Evolutionary conservation across 2,797 vertebrate species (phyloP).

Genomic region (Oophaga sylvatica): DNA sequence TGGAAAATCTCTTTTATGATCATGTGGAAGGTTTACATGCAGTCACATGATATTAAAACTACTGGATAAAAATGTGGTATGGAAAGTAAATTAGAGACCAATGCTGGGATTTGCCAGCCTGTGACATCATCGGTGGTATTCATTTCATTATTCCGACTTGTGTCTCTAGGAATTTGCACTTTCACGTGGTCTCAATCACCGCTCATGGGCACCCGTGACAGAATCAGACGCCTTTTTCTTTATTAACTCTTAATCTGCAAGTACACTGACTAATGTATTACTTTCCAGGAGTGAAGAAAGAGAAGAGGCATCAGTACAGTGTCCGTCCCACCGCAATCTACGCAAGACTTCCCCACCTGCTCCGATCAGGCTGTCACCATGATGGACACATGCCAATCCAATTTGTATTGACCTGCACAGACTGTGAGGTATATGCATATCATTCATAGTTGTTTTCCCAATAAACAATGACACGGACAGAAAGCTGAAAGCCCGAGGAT

Average conservation of each 20-base stretch:
- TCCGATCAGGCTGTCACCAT: background rate
- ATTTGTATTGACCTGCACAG: constrained; percentile 1
- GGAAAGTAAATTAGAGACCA: constrained; percentile 14
- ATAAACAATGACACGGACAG: background rate
- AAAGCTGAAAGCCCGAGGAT: background rate
- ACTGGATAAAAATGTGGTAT: constrained; percentile 10
- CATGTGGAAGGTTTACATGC: too few species aligned
- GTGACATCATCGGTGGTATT: constrained; percentile 42
- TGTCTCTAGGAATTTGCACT: constrained; percentile 15
- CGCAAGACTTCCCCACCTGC: constrained; percentile 10
- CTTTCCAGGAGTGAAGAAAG: background rate
- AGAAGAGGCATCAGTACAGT: background rate
- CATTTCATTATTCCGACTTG: constrained; percentile 4
- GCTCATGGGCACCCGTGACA: background rate
- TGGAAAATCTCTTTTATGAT: too few species aligned
- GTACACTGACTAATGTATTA: background rate
- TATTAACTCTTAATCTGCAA: constrained; percentile 39
- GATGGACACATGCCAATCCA: background rate
- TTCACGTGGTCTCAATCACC: constrained; percentile 26
- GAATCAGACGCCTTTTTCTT: background rate
- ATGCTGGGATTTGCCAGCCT: constrained; percentile 1
- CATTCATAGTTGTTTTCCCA: background rate
- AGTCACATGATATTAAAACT: background rate
- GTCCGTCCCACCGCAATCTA: constrained; percentile 7
- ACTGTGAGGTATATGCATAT: background rate